A percentile compares a stretch with the other conserved stretches of the same genome.
phyloP scores from a whole-genome alignment of 2,113 vertebrate species.

The Halcyon senegalensis region DNA sequence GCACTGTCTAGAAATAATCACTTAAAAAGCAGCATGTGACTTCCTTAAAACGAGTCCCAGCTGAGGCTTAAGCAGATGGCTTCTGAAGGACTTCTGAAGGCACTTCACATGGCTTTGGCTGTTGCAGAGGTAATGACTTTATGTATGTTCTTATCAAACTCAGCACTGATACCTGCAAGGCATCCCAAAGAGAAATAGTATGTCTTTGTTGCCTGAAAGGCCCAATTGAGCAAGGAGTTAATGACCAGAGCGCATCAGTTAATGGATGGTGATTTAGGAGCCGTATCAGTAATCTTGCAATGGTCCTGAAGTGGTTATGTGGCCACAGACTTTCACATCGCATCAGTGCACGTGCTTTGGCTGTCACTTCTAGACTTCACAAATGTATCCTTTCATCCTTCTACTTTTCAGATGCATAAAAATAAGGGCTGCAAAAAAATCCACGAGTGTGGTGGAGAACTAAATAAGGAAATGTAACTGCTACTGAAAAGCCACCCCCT shows the following conservation, averaged over 20 bases:
- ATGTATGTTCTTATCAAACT: background rate
- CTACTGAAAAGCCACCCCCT: conserved; percentile 28
- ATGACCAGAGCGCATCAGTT: background rate
- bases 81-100: background rate
- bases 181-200: background rate
- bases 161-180: background rate
- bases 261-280: background rate
- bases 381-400: background rate
- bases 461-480: conserved; percentile 38
- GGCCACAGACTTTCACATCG: background rate
- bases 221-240: background rate
- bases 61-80: background rate
- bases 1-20: background rate
- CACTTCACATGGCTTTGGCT: background rate
- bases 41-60: background rate
- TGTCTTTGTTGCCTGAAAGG: background rate
- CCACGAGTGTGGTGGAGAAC: background rate
- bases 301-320: background rate
- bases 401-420: background rate
- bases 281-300: background rate
- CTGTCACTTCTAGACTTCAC: background rate
- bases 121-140: background rate
- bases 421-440: background rate
- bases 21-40: background rate
- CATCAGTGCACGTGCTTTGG: background rate